These are phyloP conservation scores for Thunnus thynnus DNA, from an alignment of 2,113 vertebrate genomes.

Conservation along the genomic window DNA sequence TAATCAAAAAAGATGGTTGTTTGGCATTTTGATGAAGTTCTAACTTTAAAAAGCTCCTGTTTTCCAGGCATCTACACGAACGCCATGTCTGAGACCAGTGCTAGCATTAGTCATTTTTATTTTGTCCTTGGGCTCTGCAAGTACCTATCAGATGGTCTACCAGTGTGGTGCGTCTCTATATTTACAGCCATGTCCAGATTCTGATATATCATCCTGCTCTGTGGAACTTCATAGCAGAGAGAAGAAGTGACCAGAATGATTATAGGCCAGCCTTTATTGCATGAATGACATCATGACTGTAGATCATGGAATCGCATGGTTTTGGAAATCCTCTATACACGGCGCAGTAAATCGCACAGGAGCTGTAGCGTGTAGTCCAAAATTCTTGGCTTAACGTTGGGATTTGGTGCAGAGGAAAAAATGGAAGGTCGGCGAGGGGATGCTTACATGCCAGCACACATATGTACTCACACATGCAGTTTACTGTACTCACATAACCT, in stretches of 20 bases:
- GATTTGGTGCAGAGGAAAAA: conserved; percentile 55
- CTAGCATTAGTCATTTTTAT: conserved; percentile 53
- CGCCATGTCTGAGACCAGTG: not conserved
- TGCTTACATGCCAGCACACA: conserved; percentile 26
- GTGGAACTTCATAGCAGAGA: conserved; percentile 54
- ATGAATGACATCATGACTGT: conserved; percentile 73
- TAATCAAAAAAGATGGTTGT: conserved; percentile 19
- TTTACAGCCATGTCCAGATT: conserved; percentile 53
- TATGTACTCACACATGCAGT: conserved; percentile 1
- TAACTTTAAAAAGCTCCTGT: conserved; percentile 8
- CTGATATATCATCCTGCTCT: conserved; percentile 59
- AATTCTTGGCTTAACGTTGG: conserved; percentile 53
- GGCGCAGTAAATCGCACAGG: conserved; percentile 53
- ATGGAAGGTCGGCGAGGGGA: conserved; percentile 38
- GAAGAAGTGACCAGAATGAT: conserved; percentile 65
- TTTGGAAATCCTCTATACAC: conserved; percentile 59
- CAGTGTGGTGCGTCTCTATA: conserved; percentile 41
- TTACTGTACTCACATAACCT: not conserved
- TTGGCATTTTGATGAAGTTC: not conserved
- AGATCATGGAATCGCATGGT: conserved; percentile 61
- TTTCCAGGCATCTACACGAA: conserved; percentile 2
- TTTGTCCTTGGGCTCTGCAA: conserved; percentile 34
- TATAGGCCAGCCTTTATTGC: conserved; percentile 67
- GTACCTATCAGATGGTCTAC: conserved; percentile 41
- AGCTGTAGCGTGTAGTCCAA: conserved; percentile 59